phyloP scores from a whole-genome alignment of 2,797 vertebrate species.

The Myotis vivesi region DNA sequence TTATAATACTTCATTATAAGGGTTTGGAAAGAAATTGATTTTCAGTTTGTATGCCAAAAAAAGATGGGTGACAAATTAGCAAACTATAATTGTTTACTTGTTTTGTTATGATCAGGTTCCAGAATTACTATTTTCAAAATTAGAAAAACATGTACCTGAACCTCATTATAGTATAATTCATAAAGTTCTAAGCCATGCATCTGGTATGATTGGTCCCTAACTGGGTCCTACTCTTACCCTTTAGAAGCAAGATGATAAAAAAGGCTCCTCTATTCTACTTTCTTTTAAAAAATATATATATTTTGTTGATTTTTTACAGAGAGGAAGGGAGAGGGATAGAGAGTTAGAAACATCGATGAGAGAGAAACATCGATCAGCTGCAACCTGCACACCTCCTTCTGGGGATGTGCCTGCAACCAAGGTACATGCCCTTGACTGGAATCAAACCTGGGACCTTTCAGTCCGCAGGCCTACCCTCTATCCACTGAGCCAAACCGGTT shows the following conservation, averaged over 20 bases:
- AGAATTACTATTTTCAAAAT: neutral
- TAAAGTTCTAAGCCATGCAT: neutral
- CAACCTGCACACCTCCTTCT: too few species aligned
- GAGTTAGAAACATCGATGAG: too few species aligned
- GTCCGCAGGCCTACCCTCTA: too few species aligned
- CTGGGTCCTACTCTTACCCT: neutral
- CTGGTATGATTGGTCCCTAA: neutral
- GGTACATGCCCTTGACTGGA: too few species aligned
- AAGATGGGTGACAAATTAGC: neutral
- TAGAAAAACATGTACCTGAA: neutral
- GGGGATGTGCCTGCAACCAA: too few species aligned
- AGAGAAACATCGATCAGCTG: too few species aligned
- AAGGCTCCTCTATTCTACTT: neutral
- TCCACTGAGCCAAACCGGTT: too few species aligned
- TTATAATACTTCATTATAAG: neutral
- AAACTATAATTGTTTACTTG: neutral
- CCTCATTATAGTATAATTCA: neutral
- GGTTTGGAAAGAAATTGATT: neutral
- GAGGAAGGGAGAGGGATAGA: too few species aligned
- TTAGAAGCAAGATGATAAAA: neutral
- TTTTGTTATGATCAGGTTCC: slow-evolving; percentile 2
- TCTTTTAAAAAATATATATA: too few species aligned
- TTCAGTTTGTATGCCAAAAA: neutral
- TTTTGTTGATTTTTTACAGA: too few species aligned
- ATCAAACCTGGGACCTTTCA: too few species aligned